phyloP scores from a whole-genome alignment of 2,888 invertebrate genomes.

The Pherbina coryleti region DNA sequence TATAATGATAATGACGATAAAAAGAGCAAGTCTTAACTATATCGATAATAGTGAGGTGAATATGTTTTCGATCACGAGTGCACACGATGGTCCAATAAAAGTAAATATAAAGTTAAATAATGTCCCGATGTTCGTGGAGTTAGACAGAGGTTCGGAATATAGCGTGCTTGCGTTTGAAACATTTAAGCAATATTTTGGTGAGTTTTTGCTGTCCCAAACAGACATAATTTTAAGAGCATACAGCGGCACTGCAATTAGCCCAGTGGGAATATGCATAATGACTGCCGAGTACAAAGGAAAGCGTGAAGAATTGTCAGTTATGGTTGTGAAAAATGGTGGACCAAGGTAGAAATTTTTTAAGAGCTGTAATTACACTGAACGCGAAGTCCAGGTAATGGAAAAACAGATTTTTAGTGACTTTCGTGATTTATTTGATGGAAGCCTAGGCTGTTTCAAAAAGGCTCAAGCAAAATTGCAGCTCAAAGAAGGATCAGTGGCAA shows the following conservation, averaged over 20 bases:
- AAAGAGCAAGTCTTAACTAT: no score
- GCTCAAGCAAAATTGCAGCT: constrained; percentile 25
- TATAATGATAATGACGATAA: no score
- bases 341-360: background rate
- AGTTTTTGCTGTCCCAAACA: background rate
- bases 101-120: background rate
- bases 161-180: background rate
- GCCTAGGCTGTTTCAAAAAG: constrained; percentile 30
- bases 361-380: background rate
- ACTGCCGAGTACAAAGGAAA: background rate
- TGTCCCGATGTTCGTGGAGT: background rate
- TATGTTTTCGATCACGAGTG: background rate
- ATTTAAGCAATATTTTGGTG: background rate
- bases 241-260: background rate
- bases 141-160: background rate
- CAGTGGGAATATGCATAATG: background rate
- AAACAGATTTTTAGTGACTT: background rate
- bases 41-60: no score
- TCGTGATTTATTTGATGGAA: background rate
- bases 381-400: background rate
- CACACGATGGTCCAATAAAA: background rate
- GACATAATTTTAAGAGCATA: background rate
- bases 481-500: constrained; percentile 22
- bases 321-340: background rate
- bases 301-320: background rate